A percentile compares a stretch with the other conserved stretches of the same genome.
Evolutionary conservation across 1,140 invertebrate genomes (phyloP).

Genomic region (Hycleus cichorii): DNA sequence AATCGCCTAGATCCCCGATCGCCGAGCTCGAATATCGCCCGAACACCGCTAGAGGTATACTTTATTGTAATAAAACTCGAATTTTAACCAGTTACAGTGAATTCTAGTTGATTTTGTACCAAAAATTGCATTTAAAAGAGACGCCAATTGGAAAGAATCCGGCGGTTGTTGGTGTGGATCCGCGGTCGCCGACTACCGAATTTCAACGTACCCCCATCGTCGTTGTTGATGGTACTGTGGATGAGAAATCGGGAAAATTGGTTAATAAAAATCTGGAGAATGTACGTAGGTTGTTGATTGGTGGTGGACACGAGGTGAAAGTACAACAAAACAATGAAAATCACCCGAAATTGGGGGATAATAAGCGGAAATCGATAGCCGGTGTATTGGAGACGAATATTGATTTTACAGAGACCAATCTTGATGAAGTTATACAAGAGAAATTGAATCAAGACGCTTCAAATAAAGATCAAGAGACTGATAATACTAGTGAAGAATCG

Average conservation of each 20-base stretch:
- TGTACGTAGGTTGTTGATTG: slow-evolving; percentile 12
- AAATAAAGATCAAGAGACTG: background rate
- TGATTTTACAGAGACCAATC: slow-evolving; percentile 37
- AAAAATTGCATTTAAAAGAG: slow-evolving; percentile 3
- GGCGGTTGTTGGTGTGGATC: slow-evolving; percentile 34
- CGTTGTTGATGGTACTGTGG: slow-evolving; percentile 12
- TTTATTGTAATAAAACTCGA: no score
- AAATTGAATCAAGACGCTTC: background rate
- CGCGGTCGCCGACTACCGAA: slow-evolving; percentile 42
- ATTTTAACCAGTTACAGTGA: background rate
- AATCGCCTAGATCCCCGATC: slow-evolving; percentile 40
- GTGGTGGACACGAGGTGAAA: background rate
- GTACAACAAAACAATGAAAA: background rate
- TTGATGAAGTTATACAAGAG: slow-evolving; percentile 22
- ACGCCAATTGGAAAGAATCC: slow-evolving; percentile 11
- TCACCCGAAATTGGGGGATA: slow-evolving; percentile 27
- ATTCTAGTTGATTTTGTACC: slow-evolving; percentile 12
- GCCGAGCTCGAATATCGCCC: slow-evolving; percentile 40
- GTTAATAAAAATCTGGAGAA: slow-evolving; percentile 35
- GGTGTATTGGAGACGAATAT: slow-evolving; percentile 38
- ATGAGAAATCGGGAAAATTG: slow-evolving; percentile 23
- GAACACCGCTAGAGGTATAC: slow-evolving; percentile 42
- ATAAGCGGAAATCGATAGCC: slow-evolving; percentile 32
- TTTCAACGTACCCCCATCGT: slow-evolving; percentile 44
- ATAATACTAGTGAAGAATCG: background rate